Conservation (phyloP, 2,797 vertebrate species). For the Aeoliscus strigatus region DNA sequence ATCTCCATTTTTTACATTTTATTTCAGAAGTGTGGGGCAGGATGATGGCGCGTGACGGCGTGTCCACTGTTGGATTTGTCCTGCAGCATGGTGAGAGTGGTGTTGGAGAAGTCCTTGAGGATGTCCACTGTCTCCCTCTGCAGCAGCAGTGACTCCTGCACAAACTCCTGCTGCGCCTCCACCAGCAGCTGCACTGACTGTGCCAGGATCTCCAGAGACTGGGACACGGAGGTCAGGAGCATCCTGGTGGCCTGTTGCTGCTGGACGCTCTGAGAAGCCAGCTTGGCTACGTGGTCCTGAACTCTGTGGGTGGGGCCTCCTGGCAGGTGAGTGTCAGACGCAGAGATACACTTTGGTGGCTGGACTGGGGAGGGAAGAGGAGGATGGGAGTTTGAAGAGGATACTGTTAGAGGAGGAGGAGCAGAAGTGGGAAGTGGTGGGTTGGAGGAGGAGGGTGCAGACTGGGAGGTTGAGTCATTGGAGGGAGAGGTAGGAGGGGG, state of each 20-base stretch:
- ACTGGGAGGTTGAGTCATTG: constrained; percentile 4
- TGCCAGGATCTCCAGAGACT: constrained; percentile 70
- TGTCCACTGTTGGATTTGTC: constrained; percentile 61
- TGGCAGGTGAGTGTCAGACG: constrained; percentile 24
- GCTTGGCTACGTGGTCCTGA: constrained; percentile 53
- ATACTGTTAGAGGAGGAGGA: background rate
- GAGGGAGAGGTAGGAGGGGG: constrained; percentile 1
- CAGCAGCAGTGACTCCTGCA: constrained; percentile 71
- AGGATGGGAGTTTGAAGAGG: background rate
- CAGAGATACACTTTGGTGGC: background rate
- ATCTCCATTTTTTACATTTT: too few species aligned
- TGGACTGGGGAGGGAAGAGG: constrained; percentile 1
- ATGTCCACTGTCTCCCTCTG: constrained; percentile 74
- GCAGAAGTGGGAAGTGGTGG: background rate
- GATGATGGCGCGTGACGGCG: background rate
- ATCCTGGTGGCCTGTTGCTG: constrained; percentile 72
- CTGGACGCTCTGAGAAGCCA: constrained; percentile 69
- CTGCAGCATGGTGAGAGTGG: constrained; percentile 65
- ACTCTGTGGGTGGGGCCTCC: constrained; percentile 17
- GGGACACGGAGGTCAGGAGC: constrained; percentile 70
- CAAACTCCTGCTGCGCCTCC: constrained; percentile 76
- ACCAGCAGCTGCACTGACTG: constrained; percentile 74
- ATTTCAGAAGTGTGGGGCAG: constrained; percentile 25
- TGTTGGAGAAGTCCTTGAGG: constrained; percentile 73
- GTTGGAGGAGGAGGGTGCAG: constrained; percentile 1